Percentiles rank a stretch among this genome's conserved stretches.
Conservation (phyloP, 1,140 invertebrate genomes). For the Vollenhovia emeryi region DNA sequence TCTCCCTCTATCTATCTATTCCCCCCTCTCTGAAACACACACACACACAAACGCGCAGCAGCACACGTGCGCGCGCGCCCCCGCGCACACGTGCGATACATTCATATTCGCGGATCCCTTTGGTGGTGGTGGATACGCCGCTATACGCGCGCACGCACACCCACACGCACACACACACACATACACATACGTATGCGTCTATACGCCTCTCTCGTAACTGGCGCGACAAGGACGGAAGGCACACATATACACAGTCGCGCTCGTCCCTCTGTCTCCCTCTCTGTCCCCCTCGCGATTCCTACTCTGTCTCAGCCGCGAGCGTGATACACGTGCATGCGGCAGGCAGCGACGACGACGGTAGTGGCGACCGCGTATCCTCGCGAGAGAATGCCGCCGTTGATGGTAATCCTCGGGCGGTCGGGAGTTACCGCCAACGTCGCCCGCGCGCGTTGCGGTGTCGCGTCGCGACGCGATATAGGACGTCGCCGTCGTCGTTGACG, state of each 20-base stretch:
- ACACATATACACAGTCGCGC: constrained; percentile 37
- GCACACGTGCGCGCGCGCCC: background rate
- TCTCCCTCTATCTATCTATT: background rate
- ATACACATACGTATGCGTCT: constrained; percentile 6
- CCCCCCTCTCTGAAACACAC: background rate
- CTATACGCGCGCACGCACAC: background rate
- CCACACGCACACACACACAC: background rate
- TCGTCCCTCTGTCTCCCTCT: constrained; percentile 44
- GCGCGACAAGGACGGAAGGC: constrained; percentile 13
- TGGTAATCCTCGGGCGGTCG: constrained; percentile 19
- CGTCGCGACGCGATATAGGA: background rate
- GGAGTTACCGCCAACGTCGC: background rate
- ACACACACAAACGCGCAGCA: too few relatives aligned
- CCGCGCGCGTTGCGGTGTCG: background rate
- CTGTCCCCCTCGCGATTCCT: constrained; percentile 25
- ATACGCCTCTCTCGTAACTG: constrained; percentile 27
- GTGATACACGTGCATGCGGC: constrained; percentile 71
- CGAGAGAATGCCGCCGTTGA: constrained; percentile 26
- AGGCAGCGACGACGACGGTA: constrained; percentile 35
- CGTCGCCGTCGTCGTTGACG: constrained; percentile 1
- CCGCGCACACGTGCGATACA: background rate
- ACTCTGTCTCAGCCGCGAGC: constrained; percentile 57
- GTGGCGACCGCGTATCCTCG: constrained; percentile 44
- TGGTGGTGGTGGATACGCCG: constrained; percentile 15
- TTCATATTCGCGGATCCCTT: constrained; percentile 17